Evolutionary conservation across 2,113 vertebrate species (phyloP), one percentile per base, ranked within the genome.

Genomic region (Theristicus caerulescens): DNA sequence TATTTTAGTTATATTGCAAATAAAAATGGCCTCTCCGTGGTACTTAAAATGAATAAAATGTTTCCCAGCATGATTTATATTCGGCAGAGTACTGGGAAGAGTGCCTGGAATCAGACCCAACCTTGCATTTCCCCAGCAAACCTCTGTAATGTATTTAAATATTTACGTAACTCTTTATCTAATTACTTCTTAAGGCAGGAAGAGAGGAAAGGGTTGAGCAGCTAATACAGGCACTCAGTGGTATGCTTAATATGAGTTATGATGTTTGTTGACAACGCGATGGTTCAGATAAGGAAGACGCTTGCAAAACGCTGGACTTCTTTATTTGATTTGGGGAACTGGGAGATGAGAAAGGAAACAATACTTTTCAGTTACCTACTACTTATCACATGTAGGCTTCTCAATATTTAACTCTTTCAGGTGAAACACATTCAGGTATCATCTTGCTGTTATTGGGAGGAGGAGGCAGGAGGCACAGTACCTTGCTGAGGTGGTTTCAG

Each of bases 81-180:
- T 96, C 93, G 86, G 38, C 57, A 85, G 78, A 87, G 62, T 85
- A 80, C 93, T 94, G 70, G 82, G 83, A 97, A 91, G 71, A 88
- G 58, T 77, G 81, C 91, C 89, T 91, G 55, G 81, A 91, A 87
- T 70, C 62, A 88, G 70, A 85, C 73, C 34, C 42, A 88, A 47
- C 74, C n/a, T 86, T 89, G 58, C 70, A 72, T 89, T 96, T 95
- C 82, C 81, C 73, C 38, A 83, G 74, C 49, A 95, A 82, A 94
- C 8, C 51, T 73, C 93, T n/a, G 36, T 42, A 85, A 95, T 95
- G 77, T 82, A 90, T 82, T 95, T 82, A 93, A 94, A 93, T 97
- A 95, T 96, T 95, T 97, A 97, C 89, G 32, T 85, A 93, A 93
- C 55, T 76, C 73, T 87, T 94, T 76, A 88, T 90, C 93, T 94